Percentiles rank a stretch among this genome's conserved stretches.
Conservation (phyloP, 92 coral and sea anemone genomes). For the Phymanthus crucifer region DNA sequence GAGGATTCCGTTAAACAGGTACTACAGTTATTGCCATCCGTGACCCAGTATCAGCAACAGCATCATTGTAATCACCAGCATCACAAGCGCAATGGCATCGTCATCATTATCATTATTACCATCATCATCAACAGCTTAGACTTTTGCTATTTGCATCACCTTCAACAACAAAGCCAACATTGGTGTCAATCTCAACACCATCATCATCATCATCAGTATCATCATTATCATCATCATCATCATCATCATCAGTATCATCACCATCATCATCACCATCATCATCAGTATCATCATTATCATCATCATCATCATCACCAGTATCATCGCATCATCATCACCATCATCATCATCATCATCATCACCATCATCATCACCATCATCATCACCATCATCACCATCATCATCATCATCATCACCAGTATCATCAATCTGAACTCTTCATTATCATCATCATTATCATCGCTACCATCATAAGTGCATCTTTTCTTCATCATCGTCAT, state of each 20-base stretch:
- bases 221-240: neutral
- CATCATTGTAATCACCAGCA: neutral
- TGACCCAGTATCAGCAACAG: neutral
- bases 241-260: conserved; percentile 6
- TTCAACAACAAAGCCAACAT: too few relatives aligned
- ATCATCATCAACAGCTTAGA: too few relatives aligned
- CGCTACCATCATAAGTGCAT: neutral
- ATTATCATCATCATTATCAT: neutral
- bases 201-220: neutral
- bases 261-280: conserved; percentile 8
- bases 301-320: neutral
- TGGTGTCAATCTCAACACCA: too few relatives aligned
- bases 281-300: neutral
- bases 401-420: neutral
- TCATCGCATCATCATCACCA: neutral
- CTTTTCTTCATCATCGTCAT: neutral
- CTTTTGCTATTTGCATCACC: too few relatives aligned
- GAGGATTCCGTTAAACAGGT: conserved; percentile 83
- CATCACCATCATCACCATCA: neutral
- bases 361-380: neutral
- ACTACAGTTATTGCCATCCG: too few relatives aligned
- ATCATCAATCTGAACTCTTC: neutral
- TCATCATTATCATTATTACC: neutral
- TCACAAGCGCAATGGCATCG: neutral
- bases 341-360: neutral